These are phyloP conservation scores for Phenacoccus solenopsis DNA, from an alignment of 1,140 invertebrate species.

Conservation along the genomic window DNA sequence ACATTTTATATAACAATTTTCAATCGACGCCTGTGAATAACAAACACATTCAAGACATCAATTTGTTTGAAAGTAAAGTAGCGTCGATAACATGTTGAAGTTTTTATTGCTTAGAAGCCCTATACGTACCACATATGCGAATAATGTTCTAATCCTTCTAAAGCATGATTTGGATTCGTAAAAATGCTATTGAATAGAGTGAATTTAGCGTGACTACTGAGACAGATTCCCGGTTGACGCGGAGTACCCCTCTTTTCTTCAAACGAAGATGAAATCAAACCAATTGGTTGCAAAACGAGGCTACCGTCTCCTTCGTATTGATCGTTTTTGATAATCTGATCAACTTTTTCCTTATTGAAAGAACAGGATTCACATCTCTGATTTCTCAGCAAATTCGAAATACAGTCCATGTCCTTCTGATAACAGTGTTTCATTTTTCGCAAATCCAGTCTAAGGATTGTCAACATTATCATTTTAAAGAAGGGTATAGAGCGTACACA, in stretches of 20 bases:
- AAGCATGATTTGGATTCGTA: conserved; percentile 75
- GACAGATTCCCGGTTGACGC: conserved; percentile 62
- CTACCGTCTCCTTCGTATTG: neutral
- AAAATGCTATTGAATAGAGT: conserved; percentile 60
- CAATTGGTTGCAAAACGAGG: neutral
- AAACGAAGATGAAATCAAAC: conserved; percentile 36
- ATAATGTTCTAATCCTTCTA: conserved; percentile 69
- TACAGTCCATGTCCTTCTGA: neutral
- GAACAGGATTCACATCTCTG: conserved; percentile 3
- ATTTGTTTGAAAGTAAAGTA: conserved; percentile 19
- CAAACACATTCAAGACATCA: neutral
- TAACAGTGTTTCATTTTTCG: neutral
- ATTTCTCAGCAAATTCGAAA: neutral
- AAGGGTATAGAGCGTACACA: neutral
- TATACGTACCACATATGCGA: conserved; percentile 79
- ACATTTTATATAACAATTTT: conserved; percentile 18
- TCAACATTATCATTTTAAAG: neutral
- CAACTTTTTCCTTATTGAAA: neutral
- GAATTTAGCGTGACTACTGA: conserved; percentile 55
- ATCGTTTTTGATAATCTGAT: neutral
- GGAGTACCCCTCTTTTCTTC: conserved; percentile 75
- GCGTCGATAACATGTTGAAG: conserved; percentile 4
- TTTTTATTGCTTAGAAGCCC: too few relatives aligned
- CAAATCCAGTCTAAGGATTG: neutral
- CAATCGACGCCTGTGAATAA: conserved; percentile 16